Base-by-base conservation (phyloP, 2,797 vertebrate species). In the Pagetopsis macropterus region DNA sequence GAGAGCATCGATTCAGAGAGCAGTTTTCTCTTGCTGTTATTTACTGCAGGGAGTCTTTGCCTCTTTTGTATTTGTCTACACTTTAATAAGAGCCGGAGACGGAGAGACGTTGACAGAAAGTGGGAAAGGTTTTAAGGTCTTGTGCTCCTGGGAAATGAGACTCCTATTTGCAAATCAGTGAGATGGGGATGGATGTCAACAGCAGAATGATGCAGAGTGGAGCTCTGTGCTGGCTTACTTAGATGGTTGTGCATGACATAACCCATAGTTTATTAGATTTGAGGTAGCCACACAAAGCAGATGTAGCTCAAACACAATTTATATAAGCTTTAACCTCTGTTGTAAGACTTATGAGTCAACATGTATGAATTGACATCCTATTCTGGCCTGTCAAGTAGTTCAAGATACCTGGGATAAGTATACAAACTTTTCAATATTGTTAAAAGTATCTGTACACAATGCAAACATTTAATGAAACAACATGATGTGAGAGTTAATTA, bases 1-100 rank as follows among this genome's bases (percentile, higher is more conserved):
- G 72, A 61, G 63, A 52, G 52, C 11, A 7, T 52, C 87, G 84
- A 91, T 88, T 87, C 72, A 82, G 76, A 16, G 59, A 58, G 50
- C 21, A 67, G 63, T 87, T 87, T 76, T 61, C 51, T 65, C 41
- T 55, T 54, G 19, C 17, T 62, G 56, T 78, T 79, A 79, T 88
- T 91, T 85, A 83, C 54, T 73, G 65, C 65, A 57, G 19, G 41
- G 60, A 72, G 5, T 50, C 37, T 60, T 72, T 54, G 40, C 37
- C n/a, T 64, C 19, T 64, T 68, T 65, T 74, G 10, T 66, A 21
- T 77, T 62, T 58, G 56, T 72, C 57, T 70, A 19, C 17, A 13
- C 44, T 78, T 74, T 46, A 75, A 69, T 65, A 79, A 56, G 19
- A 72, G 55, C 55, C 60, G 33, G 33, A 61, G 62, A 48, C 45